Conservation (phyloP, 2,113 vertebrate species). For the Siphamia tubifer region DNA sequence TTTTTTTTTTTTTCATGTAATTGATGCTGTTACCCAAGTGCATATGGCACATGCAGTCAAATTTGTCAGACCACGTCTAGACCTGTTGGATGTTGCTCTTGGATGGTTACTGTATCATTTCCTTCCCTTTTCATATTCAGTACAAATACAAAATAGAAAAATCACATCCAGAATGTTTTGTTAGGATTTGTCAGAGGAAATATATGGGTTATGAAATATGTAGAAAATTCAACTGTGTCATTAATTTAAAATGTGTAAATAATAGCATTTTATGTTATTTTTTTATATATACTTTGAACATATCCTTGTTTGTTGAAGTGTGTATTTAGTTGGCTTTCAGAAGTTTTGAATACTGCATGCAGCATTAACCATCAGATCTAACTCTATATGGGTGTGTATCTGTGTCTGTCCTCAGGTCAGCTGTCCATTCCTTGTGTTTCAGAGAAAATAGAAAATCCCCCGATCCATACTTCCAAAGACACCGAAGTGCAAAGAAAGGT, state of each 20-base stretch:
- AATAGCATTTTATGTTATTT: not conserved
- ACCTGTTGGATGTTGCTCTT: slow-evolving; percentile 3
- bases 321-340: slow-evolving; percentile 10
- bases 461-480: slow-evolving; percentile 24
- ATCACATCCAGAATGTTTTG: not conserved
- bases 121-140: not conserved
- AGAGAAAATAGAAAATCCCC: slow-evolving; percentile 41
- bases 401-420: slow-evolving; percentile 58
- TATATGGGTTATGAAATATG: slow-evolving; percentile 5
- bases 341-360: not conserved
- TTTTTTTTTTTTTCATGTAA: not conserved
- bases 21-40: not conserved
- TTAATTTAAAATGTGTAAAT: slow-evolving; percentile 4
- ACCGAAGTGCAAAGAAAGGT: slow-evolving; percentile 56
- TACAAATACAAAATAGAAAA: slow-evolving; percentile 1
- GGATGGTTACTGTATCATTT: not conserved
- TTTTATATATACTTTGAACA: not conserved
- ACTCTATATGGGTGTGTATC: not conserved
- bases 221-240: not conserved
- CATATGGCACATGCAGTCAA: not conserved
- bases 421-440: slow-evolving; percentile 49
- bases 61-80: not conserved
- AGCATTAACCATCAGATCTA: not conserved
- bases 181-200: slow-evolving; percentile 6
- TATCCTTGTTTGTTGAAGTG: not conserved